Conservation (phyloP, 2,888 invertebrate species). For the Yponomeuta plumbellus region DNA sequence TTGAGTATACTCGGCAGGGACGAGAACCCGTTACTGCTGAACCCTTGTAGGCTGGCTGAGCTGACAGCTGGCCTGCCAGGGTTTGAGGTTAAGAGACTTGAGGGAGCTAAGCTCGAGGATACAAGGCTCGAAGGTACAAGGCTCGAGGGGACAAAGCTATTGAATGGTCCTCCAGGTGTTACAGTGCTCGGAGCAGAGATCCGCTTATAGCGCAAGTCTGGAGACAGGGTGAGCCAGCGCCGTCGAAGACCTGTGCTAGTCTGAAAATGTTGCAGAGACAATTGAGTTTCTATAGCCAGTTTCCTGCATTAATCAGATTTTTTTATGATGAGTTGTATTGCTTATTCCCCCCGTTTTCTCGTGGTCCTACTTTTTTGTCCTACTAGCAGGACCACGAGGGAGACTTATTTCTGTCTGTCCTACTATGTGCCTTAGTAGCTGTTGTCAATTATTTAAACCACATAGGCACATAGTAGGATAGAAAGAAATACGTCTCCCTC, state of each 20-base stretch:
- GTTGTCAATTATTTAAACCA: too few relatives aligned
- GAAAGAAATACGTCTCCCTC: too few relatives aligned
- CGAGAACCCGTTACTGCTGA: background rate
- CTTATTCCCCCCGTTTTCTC: too few relatives aligned
- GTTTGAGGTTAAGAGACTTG: background rate
- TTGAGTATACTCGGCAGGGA: background rate
- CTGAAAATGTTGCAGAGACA: background rate
- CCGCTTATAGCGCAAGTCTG: constrained; percentile 3
- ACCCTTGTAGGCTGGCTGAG: background rate
- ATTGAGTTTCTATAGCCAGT: background rate
- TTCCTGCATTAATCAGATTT: too few relatives aligned
- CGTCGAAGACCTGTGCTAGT: constrained; percentile 7
- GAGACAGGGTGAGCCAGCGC: background rate
- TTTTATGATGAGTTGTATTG: too few relatives aligned
- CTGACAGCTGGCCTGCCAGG: background rate
- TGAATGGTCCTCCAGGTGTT: constrained; percentile 3
- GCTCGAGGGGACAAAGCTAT: background rate
- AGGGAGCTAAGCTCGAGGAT: background rate
- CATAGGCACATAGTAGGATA: too few relatives aligned
- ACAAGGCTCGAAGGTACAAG: background rate
- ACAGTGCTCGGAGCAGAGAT: constrained; percentile 7
- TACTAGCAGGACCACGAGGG: too few relatives aligned
- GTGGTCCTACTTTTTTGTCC: too few relatives aligned
- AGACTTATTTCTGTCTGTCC: too few relatives aligned
- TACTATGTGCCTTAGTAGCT: too few relatives aligned